A percentile compares a stretch with the other conserved stretches of the same genome.
Evolutionary conservation across 1,140 invertebrate genomes (phyloP).

Genomic region (Zelostemma sp.): DNA sequence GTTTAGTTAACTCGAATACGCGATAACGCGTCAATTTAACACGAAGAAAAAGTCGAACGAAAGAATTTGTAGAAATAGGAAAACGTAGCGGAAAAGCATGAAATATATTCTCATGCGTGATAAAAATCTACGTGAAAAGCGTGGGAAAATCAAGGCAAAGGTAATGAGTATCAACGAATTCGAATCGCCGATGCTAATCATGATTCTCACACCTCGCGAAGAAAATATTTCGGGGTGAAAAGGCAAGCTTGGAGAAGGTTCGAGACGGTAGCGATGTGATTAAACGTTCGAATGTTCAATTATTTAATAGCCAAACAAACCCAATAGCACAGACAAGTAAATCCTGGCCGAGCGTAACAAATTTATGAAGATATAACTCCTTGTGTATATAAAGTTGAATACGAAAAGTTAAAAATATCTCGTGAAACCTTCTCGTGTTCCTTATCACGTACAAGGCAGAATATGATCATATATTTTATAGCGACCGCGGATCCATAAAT

Average conservation of each 20-base stretch:
- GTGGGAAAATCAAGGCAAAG: too few species aligned
- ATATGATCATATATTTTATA: constrained; percentile 43
- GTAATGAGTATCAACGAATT: too few species aligned
- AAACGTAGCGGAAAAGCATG: too few species aligned
- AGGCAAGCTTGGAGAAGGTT: background rate
- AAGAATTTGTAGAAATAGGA: too few species aligned
- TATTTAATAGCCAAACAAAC: constrained; percentile 38
- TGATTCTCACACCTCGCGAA: too few species aligned
- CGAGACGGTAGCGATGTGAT: constrained; percentile 21
- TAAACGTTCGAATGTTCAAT: constrained; percentile 29
- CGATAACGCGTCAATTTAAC: constrained; percentile 33
- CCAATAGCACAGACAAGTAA: constrained; percentile 35
- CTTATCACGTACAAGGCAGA: constrained; percentile 34
- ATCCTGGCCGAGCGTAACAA: constrained; percentile 37
- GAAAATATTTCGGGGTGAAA: background rate
- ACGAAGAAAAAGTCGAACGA: too few species aligned
- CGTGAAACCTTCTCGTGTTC: constrained; percentile 29
- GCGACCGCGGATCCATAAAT: constrained; percentile 38
- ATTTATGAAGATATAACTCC: constrained; percentile 39
- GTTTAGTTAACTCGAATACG: constrained; percentile 41
- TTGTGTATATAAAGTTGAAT: constrained; percentile 32
- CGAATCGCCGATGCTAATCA: too few species aligned
- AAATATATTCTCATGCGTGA: too few species aligned
- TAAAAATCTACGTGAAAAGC: too few species aligned
- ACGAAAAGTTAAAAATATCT: constrained; percentile 36